A percentile compares a stretch with the other conserved stretches of the same genome.
phyloP scores from a whole-genome alignment of 2,113 vertebrate genomes.

The Gallinago paraguaiae region DNA sequence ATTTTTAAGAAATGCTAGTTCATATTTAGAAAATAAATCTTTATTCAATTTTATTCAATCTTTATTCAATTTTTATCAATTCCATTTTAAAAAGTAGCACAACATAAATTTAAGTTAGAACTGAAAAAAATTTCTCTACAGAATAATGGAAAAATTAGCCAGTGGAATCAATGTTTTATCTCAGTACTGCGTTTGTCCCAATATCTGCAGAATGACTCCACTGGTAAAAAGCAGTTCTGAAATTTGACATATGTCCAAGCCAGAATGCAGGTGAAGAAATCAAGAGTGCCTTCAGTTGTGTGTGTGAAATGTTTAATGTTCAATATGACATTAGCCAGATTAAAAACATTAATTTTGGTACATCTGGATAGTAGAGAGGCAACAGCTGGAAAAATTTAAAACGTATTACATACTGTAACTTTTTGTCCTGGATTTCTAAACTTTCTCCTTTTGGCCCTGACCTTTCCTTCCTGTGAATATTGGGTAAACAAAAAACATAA shows the following conservation, averaged over 20 bases:
- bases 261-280: conserved; percentile 38
- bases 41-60: background rate
- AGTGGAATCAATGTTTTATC: background rate
- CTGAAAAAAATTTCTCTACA: background rate
- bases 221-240: background rate
- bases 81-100: background rate
- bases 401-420: background rate
- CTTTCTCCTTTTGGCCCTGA: conserved; percentile 29
- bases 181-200: background rate
- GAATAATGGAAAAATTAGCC: background rate
- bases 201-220: background rate
- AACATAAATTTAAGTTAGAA: background rate
- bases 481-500: background rate
- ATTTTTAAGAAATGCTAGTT: background rate
- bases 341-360: background rate
- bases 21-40: background rate
- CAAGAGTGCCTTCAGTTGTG: background rate
- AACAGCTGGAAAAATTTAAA: conserved; percentile 38
- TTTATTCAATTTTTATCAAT: background rate
- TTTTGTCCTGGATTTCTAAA: conserved; percentile 19
- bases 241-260: background rate
- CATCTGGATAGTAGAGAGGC: background rate
- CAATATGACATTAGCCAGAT: conserved; percentile 13
- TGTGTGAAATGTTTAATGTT: background rate
- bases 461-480: conserved; percentile 2